phyloP scores from a whole-genome alignment of 2,113 vertebrate genomes.

The Pachypanchax playfairii region DNA sequence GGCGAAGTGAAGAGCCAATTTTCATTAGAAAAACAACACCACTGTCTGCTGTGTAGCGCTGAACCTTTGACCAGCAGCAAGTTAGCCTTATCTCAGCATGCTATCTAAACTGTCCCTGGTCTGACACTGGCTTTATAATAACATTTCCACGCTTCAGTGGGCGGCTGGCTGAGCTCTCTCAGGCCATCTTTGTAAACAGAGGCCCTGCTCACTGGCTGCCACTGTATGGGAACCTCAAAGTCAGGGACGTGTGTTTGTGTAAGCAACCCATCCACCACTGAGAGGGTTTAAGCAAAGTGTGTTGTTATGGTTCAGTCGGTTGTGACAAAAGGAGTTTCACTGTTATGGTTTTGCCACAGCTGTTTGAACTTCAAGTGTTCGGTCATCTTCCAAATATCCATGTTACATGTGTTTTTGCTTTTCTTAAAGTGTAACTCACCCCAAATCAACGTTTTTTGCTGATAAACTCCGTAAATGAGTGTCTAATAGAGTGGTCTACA shows the following conservation, averaged over 20 bases:
- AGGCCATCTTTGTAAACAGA: conserved; percentile 57
- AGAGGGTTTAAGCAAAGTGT: conserved; percentile 49
- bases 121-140: conserved; percentile 70
- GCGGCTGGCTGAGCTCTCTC: conserved; percentile 36
- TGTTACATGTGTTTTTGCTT: neutral
- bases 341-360: conserved; percentile 35
- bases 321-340: conserved; percentile 17
- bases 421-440: too few species aligned
- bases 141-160: conserved; percentile 65
- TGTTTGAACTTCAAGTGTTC: conserved; percentile 29
- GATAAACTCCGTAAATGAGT: too few species aligned
- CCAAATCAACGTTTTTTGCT: too few species aligned
- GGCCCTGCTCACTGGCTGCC: conserved; percentile 39
- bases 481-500: too few species aligned
- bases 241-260: conserved; percentile 52
- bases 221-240: conserved; percentile 60
- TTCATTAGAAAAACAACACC: conserved; percentile 46
- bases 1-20: conserved; percentile 46
- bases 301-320: conserved; percentile 36
- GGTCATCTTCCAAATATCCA: conserved; percentile 13
- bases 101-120: conserved; percentile 70
- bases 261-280: conserved; percentile 41
- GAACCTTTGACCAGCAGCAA: conserved; percentile 49
- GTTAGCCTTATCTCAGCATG: conserved; percentile 57
- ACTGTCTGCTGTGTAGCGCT: conserved; percentile 37